Base-by-base conservation (phyloP, 37 sponge, comb jelly and placozoan species). In the Aphrocallistes beatrix region DNA sequence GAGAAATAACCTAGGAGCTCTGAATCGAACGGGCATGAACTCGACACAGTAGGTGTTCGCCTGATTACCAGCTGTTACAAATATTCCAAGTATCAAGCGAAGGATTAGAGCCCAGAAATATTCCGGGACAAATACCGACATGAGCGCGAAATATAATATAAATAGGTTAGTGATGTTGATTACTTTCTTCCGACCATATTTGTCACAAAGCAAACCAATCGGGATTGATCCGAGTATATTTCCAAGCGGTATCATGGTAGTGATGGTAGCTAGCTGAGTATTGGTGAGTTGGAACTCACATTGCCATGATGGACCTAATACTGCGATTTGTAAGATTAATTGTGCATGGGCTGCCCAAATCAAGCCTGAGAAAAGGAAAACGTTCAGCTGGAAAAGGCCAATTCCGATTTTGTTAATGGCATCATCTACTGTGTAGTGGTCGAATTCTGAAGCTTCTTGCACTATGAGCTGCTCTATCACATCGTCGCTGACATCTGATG, bases 351-450 rank as follows among this genome's bases (percentile, higher is more conserved):
- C 75, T 60, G 75, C 8, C 75, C 75, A 60, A 25, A 60, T 8
- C 34, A 60, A 60, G n/a, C 75, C 75, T 60, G 75, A 60, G n/a
- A 19, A 60, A 28, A 6, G 3, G n/a, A 60, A 60, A 8, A 60
- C 75, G n/a, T 60, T 60, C 75, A 60, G n/a, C 34, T 60, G 75
- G 75, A 60, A 60, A 3, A 60, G 8, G n/a, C 75, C 75, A 25
- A 60, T 60, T 60, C 75, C 75, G 10, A 60, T 60, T 60, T 3
- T 60, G n/a, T 60, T 60, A 25, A 60, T 19, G n/a, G 75, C 75
- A 60, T 60, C 75, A 6, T 60, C 75, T 19, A 60, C 75, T 25
- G 75, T 60, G 34, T 25, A 60, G 25, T 60, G n/a, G n/a, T n/a
- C n/a, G n/a, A n/a, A n/a, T n/a, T n/a, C n/a, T n/a, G n/a, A n/a